A percentile compares a stretch with the other conserved stretches of the same genome.
phyloP scores from a whole-genome alignment of 2,113 vertebrate species.

The Phalacrocorax aristotelis region DNA sequence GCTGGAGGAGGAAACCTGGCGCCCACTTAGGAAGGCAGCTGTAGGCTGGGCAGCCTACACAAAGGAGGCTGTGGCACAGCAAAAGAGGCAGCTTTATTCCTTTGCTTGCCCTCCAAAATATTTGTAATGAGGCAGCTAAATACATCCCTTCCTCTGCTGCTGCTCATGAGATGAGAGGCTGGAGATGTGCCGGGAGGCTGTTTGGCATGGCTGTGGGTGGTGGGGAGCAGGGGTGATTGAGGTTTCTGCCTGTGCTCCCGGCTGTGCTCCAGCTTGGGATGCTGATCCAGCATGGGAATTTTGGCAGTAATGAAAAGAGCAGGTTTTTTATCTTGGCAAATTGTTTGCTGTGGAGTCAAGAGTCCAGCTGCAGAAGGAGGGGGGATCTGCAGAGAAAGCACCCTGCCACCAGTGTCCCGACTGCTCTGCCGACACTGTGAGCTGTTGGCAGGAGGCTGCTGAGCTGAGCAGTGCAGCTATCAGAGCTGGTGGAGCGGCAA shows the following conservation, averaged over 20 bases:
- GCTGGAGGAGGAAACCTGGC: neutral
- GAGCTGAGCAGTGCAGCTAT: neutral
- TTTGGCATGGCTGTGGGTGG: fast-evolving
- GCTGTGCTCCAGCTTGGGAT: fast-evolving
- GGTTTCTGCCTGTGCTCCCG: neutral
- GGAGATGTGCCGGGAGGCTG: neutral
- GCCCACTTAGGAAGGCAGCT: neutral
- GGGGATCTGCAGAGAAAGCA: neutral
- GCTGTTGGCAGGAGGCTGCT: neutral
- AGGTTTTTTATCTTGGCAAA: neutral
- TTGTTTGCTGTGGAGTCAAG: neutral
- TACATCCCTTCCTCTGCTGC: neutral
- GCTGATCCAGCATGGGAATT: neutral
- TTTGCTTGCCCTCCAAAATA: neutral
- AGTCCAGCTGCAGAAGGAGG: neutral
- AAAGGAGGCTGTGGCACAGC: neutral
- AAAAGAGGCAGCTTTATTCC: neutral
- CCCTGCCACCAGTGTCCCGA: neutral
- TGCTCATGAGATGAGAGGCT: neutral
- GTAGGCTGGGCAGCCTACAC: neutral
- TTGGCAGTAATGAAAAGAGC: neutral
- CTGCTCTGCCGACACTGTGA: neutral
- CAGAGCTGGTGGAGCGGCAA: neutral
- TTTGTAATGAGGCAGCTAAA: neutral
- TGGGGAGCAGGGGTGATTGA: fast-evolving